Conservation (phyloP, 2,888 invertebrate species). For the Pristionchus maxplancki region DNA sequence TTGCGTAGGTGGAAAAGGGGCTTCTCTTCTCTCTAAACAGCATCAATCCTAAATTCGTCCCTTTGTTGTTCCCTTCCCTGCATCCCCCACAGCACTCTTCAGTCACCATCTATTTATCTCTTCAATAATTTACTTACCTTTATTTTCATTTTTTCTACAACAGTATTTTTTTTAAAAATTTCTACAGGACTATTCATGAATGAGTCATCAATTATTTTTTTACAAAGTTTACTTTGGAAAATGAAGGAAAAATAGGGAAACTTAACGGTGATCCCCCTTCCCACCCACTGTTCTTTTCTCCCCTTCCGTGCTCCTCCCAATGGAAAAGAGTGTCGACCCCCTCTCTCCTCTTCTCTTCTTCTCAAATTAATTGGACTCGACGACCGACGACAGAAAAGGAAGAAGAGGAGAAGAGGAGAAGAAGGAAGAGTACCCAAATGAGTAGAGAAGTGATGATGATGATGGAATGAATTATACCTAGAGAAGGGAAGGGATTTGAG, state of each 20-base stretch:
- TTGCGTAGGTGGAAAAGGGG: constrained; percentile 47
- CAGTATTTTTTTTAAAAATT: neutral
- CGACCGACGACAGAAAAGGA: neutral
- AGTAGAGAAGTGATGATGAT: neutral
- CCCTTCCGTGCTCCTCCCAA: neutral
- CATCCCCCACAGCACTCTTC: neutral
- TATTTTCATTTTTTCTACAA: neutral
- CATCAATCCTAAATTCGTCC: neutral
- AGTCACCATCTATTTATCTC: neutral
- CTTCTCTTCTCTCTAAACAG: neutral
- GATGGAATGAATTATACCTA: neutral
- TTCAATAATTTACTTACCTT: neutral
- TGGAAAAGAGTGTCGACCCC: neutral
- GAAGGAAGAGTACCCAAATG: neutral
- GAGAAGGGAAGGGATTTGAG: neutral
- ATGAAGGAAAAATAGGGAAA: neutral
- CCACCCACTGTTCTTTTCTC: constrained; percentile 26
- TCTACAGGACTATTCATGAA: neutral
- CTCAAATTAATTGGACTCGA: constrained; percentile 41
- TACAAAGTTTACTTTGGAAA: neutral
- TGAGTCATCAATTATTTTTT: constrained; percentile 22
- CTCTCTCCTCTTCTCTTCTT: constrained; percentile 34
- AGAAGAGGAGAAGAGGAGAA: neutral
- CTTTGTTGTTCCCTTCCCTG: neutral
- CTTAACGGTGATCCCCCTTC: neutral